phyloP scores from a whole-genome alignment of 2,113 vertebrate species.

The Caracal caracal region DNA sequence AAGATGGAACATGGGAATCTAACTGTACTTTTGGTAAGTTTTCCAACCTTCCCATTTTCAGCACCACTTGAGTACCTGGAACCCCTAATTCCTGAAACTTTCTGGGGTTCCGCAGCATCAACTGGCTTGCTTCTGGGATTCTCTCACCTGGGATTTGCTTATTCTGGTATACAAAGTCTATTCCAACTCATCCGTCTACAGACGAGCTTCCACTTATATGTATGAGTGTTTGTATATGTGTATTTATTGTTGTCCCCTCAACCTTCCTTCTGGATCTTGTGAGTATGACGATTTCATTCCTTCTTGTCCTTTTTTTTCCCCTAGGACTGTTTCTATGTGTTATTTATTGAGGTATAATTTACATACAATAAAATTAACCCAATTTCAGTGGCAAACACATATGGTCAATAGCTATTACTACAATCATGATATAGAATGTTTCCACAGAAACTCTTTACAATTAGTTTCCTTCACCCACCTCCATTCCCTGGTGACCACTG shows the following conservation, averaged over 20 bases:
- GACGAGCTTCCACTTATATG: background rate
- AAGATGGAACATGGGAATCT: background rate
- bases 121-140: background rate
- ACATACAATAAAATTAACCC: background rate
- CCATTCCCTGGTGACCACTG: background rate
- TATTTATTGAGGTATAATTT: background rate
- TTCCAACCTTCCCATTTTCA: background rate
- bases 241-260: background rate
- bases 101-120: background rate
- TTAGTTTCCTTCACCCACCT: background rate
- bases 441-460: background rate
- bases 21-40: background rate
- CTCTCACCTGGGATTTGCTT: background rate
- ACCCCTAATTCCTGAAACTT: background rate
- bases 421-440: background rate
- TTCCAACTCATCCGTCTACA: too few species aligned
- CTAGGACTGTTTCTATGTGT: background rate
- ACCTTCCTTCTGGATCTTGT: background rate
- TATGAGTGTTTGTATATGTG: background rate
- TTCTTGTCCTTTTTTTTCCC: background rate
- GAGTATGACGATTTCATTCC: background rate
- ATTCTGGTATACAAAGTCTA: background rate
- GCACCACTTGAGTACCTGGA: too few species aligned
- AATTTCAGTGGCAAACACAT: background rate
- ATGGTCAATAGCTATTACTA: background rate